Percentiles rank a stretch among this genome's conserved stretches.
Evolutionary conservation across 2,888 invertebrate species (phyloP).

Genomic region (Neoaliturus tenellus): DNA sequence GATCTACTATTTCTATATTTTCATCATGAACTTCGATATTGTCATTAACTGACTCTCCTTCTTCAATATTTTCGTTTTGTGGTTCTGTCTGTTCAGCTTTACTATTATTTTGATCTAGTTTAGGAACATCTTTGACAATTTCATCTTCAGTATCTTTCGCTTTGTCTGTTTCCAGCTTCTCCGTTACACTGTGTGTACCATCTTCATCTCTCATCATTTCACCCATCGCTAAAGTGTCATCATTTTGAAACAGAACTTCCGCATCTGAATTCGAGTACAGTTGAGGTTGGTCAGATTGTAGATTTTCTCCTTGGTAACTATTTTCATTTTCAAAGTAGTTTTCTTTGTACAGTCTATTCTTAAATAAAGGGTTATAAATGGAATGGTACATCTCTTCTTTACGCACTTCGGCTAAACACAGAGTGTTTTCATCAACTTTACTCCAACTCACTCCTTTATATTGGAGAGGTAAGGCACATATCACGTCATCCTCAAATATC

Average conservation of each 20-base stretch:
- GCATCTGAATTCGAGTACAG: conserved; percentile 27
- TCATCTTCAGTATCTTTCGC: neutral
- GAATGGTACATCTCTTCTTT: conserved; percentile 38
- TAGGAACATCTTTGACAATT: neutral
- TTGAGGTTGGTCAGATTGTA: conserved; percentile 54
- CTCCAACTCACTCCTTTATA: conserved; percentile 61
- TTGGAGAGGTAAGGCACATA: conserved; percentile 61
- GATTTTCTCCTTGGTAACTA: conserved; percentile 28
- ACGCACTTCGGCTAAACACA: conserved; percentile 58
- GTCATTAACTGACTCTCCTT: neutral
- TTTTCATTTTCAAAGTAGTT: conserved; percentile 52
- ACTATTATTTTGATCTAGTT: neutral
- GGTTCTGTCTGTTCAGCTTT: neutral
- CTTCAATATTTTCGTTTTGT: neutral
- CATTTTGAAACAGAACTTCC: conserved; percentile 48
- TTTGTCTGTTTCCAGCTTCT: neutral
- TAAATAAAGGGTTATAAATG: conserved; percentile 19
- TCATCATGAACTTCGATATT: neutral
- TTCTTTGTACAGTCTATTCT: conserved; percentile 5
- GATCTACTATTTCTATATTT: neutral
- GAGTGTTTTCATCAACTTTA: conserved; percentile 63
- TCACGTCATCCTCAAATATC: conserved; percentile 62
- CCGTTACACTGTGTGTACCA: neutral
- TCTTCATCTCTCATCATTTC: conserved; percentile 53
- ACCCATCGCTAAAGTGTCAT: conserved; percentile 46